Base-by-base conservation (phyloP, 2,888 invertebrate species). In the Tridacna gigas region DNA sequence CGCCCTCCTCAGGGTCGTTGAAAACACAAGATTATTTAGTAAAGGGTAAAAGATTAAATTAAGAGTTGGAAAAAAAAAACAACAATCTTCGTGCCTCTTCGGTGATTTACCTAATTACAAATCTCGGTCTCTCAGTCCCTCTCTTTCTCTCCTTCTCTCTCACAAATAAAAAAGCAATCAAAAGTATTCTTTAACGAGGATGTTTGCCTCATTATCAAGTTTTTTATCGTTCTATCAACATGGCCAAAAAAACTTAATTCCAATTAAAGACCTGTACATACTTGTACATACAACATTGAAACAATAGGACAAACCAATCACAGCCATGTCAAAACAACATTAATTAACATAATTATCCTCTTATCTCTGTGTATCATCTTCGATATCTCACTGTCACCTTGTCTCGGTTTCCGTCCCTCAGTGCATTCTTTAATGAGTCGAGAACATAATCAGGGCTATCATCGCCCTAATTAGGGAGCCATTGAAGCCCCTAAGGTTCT, bases 381-480 rank as follows among this genome's bases (percentile, higher is more conserved):
- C 28, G 22, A 22, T 69, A 37, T 37, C 37, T 37, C 37, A 37
- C 37, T 37, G 37, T 37, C 37, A 37, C 37, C 7, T 45, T 25
- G 13, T 22, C 65, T 25, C 25, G 22, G 65, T 67, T 69, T 45
- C 69, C 69, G 69, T 69, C 45, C 47, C 18, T 20, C 69, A 47
- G 45, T 37, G 2, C 37, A 37, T 69, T 22, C 45, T 69, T 69
- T 69, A 69, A 69, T 69, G 45, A 80, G 67, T 71, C 28, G 80
- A 75, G 80, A 75, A 75, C 47, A 48, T 80, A 75, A 75, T 80
- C 69, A 80, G 45, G 28, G 22, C 66, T 45, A 66, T 76, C 66
- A 51, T 66, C 69, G n/a, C 15, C 69, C n/a, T 28, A 18, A 69
- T 69, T 69, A 69, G 45, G 4, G 69, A 69, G 45, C 15, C 7